phyloP scores from a whole-genome alignment of 2,797 vertebrate species.

The Pterois miles region DNA sequence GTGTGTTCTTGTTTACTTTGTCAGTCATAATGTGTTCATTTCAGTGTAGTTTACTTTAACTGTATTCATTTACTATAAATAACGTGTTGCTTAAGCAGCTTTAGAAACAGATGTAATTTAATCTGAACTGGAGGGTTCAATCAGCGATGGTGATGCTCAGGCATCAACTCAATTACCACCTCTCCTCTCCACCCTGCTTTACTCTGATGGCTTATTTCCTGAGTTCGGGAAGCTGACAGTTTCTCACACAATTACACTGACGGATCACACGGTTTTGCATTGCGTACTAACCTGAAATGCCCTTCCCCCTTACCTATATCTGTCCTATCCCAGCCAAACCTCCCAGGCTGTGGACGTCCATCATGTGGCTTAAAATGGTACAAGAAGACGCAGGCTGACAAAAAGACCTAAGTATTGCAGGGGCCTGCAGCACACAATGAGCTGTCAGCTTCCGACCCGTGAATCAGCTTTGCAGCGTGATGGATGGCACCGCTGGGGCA shows the following conservation, averaged over 20 bases:
- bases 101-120: background rate
- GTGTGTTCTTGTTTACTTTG: background rate
- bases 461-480: constrained; percentile 44
- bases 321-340: constrained; percentile 2
- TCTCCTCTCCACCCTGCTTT: constrained; percentile 9
- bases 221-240: background rate
- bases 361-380: constrained; percentile 17
- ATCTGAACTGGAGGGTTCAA: background rate
- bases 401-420: background rate
- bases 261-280: constrained; percentile 5
- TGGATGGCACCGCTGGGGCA: constrained; percentile 26
- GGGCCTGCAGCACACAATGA: constrained; percentile 20
- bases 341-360: constrained; percentile 19
- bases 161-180: constrained; percentile 25
- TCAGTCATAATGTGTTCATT: background rate
- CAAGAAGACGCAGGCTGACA: constrained; percentile 16
- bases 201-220: constrained; percentile 15
- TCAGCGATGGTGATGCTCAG: background rate
- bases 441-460: constrained; percentile 18
- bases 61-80: background rate
- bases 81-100: background rate
- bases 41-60: background rate
- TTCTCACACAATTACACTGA: constrained; percentile 10
- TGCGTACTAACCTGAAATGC: background rate
- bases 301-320: background rate